Evolutionary conservation across 2,113 vertebrate species (phyloP), one percentile per base, ranked within the genome.

Genomic region (Bubalus kerabau): DNA sequence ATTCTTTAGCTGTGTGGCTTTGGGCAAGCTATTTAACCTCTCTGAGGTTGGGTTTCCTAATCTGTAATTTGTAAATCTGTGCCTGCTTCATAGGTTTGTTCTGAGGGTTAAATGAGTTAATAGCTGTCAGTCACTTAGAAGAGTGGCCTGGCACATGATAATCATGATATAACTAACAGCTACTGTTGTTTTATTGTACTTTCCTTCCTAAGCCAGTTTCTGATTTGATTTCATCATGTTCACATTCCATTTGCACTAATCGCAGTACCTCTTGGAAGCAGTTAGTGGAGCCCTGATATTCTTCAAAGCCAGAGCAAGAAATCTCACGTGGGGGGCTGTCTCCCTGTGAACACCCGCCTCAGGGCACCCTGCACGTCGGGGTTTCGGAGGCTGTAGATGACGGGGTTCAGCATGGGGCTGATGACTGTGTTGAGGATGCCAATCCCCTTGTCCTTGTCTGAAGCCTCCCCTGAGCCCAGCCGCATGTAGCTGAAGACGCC

Each of bases 371-470:
- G 87, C 59, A 98, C 92, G 7, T 98, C 90, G 2, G 94, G 92
- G n/a, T 98, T 98, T 3, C 94, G 54, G 5, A 97, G 97, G 52
- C 97, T 98, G 28, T 96, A 98, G 60, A 97, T 97, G 54, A 97
- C 23, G 2, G 96, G 96, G 19, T 97, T 98, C 48, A 98, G 60
- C 96, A 97, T 89, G n/a, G 98, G 97, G 21, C 83, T 98, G 90
- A 98, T 71, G 48, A 98, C 32, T 2, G 97, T 98, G 52, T 98
- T 98, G 81, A 98, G 83, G 52, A 98, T 71, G 4, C 97, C 95
- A 54, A 98, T 84, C 0, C 94, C 94, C 7, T 98, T 98, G 67
- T 97, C 97, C 48, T 98, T 97, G 67, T 97, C 97, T 2, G 96
- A 98, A 11, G 95, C 46, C 6, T 97, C 81, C 48, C 78, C 91